phyloP scores from a whole-genome alignment of 2,113 vertebrate genomes.

The Heterotis niloticus region DNA sequence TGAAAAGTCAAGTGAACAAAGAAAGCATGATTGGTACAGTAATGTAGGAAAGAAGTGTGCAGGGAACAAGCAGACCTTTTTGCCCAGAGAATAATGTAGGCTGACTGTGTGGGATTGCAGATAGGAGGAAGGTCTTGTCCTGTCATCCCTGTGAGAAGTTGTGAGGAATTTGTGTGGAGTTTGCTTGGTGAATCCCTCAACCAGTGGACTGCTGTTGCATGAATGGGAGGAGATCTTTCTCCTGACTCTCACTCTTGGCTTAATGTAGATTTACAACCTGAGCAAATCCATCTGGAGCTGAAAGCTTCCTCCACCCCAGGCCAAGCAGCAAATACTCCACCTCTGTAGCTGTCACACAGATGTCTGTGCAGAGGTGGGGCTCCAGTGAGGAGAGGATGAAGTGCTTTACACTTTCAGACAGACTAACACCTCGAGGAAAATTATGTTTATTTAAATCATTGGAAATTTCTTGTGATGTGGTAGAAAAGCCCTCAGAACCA shows the following conservation, averaged over 20 bases:
- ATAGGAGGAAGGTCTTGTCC: too few relatives aligned
- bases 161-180: too few relatives aligned
- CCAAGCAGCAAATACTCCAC: conserved; percentile 16
- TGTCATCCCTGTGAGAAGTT: too few relatives aligned
- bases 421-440: too few relatives aligned
- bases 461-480: too few relatives aligned
- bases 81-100: not conserved
- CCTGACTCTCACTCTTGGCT: conserved; percentile 13
- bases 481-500: too few relatives aligned
- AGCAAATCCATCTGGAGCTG: conserved; percentile 8
- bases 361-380: too few relatives aligned
- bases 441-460: too few relatives aligned
- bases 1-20: not conserved
- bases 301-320: not conserved
- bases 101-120: not conserved
- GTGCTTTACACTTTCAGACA: too few relatives aligned
- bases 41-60: not conserved
- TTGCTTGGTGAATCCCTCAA: not conserved
- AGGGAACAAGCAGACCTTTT: not conserved
- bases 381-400: too few relatives aligned
- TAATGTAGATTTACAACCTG: not conserved
- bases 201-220: not conserved
- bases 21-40: not conserved
- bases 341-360: not conserved
- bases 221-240: not conserved